Evolutionary conservation across 2,113 vertebrate species (phyloP).

Genomic region (Gadus macrocephalus): DNA sequence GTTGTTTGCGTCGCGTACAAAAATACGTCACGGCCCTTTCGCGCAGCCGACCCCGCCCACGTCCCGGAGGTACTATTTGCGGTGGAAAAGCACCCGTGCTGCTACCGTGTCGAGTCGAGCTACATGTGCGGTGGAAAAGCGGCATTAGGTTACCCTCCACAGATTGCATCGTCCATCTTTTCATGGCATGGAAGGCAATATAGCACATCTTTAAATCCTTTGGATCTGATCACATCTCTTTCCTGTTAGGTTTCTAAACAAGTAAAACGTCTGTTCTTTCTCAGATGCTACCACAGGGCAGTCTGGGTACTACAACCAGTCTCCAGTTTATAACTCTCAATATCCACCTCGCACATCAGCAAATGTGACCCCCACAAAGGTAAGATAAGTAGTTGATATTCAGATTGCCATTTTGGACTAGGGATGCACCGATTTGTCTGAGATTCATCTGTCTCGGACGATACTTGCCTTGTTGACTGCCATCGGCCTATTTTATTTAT

Average conservation of each 20-base stretch:
- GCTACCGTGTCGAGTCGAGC: too few species aligned
- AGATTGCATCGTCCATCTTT: not conserved
- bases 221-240: not conserved
- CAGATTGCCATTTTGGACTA: not conserved
- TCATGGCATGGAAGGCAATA: too few species aligned
- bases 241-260: not conserved
- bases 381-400: constrained; percentile 47
- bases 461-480: not conserved
- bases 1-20: too few species aligned
- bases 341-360: constrained; percentile 89
- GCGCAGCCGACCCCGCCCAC: too few species aligned
- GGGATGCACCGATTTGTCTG: not conserved
- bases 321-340: constrained; percentile 92
- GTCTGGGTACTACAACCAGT: constrained; percentile 88
- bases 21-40: too few species aligned
- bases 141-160: not conserved
- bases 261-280: constrained; percentile 12
- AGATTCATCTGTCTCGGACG: too few species aligned
- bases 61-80: too few species aligned
- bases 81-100: too few species aligned
- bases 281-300: constrained; percentile 89
- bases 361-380: constrained; percentile 93
- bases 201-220: not conserved
- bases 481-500: not conserved
- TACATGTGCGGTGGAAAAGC: too few species aligned